Evolutionary conservation across 1,140 invertebrate species (phyloP).

Genomic region (Anagrus nilaparvatae): DNA sequence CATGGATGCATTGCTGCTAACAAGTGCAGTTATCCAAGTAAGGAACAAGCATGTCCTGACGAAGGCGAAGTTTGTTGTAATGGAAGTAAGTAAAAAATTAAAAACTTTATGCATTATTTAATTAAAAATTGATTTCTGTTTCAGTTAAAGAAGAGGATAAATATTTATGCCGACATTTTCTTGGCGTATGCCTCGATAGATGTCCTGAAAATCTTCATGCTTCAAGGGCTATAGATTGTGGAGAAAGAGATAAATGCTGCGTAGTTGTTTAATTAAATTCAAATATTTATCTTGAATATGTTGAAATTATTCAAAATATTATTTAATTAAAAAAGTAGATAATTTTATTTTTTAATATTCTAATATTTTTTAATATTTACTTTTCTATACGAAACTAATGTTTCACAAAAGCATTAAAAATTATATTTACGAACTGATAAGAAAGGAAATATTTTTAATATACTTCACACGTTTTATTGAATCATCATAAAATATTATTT

Average conservation of each 20-base stretch:
- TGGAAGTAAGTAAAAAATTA: constrained; percentile 19
- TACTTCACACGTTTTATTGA: too few species aligned
- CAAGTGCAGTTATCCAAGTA: constrained; percentile 11
- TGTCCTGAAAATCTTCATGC: constrained; percentile 9
- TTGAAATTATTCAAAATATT: too few species aligned
- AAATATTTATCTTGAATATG: too few species aligned
- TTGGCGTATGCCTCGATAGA: constrained; percentile 23
- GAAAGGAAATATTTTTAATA: too few species aligned
- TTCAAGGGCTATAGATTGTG: constrained; percentile 20
- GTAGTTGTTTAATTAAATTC: constrained; percentile 22
- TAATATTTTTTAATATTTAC: too few species aligned
- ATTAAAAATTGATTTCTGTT: constrained; percentile 11
- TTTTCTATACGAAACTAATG: too few species aligned
- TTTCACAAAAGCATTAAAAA: too few species aligned
- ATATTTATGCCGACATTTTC: constrained; percentile 25
- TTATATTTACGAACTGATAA: too few species aligned
- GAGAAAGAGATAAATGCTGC: constrained; percentile 21
- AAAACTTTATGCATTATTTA: not conserved
- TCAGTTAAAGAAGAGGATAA: constrained; percentile 26
- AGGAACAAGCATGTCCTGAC: constrained; percentile 5
- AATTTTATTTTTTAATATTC: too few species aligned
- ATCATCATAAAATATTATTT: too few species aligned
- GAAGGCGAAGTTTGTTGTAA: constrained; percentile 22
- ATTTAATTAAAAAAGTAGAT: too few species aligned
- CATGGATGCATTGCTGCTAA: constrained; percentile 20